Conservation (phyloP, 2,888 invertebrate species). For the Drosophila multiciliata region DNA sequence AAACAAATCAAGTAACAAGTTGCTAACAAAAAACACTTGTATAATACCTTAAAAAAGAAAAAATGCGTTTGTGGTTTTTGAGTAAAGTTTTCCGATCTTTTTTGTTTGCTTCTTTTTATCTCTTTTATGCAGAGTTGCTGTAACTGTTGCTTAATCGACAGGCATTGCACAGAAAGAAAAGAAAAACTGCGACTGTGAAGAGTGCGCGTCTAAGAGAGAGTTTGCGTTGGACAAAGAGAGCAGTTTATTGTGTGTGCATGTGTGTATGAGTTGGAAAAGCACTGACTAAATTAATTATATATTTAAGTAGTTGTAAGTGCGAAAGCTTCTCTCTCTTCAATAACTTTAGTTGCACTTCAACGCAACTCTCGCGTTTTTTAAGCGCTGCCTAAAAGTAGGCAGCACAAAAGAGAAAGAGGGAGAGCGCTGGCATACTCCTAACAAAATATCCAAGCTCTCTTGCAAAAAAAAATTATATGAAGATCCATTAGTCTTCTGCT, state of each 20-base stretch:
- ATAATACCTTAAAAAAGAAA: slow-evolving; percentile 49
- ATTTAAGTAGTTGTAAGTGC: background rate
- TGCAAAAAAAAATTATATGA: slow-evolving; percentile 5
- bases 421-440: background rate
- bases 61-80: slow-evolving; percentile 52
- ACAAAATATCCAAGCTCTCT: slow-evolving; percentile 8
- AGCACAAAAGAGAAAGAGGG: slow-evolving; percentile 15
- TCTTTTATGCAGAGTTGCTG: slow-evolving; percentile 17
- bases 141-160: slow-evolving; percentile 59
- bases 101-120: slow-evolving; percentile 12
- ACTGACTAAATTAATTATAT: background rate
- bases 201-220: slow-evolving; percentile 1
- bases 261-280: background rate
- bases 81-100: slow-evolving; percentile 35
- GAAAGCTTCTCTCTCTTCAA: slow-evolving; percentile 12
- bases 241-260: background rate
- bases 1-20: slow-evolving; percentile 20
- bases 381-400: slow-evolving; percentile 67
- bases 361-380: slow-evolving; percentile 3
- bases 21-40: slow-evolving; percentile 44
- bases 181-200: background rate
- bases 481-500: slow-evolving; percentile 32
- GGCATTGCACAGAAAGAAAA: slow-evolving; percentile 27
- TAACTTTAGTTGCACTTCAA: slow-evolving; percentile 13
- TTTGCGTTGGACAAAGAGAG: background rate